A percentile compares a stretch with the other conserved stretches of the same genome.
phyloP scores from a whole-genome alignment of 2,888 invertebrate species.

The Thelaira solivaga region DNA sequence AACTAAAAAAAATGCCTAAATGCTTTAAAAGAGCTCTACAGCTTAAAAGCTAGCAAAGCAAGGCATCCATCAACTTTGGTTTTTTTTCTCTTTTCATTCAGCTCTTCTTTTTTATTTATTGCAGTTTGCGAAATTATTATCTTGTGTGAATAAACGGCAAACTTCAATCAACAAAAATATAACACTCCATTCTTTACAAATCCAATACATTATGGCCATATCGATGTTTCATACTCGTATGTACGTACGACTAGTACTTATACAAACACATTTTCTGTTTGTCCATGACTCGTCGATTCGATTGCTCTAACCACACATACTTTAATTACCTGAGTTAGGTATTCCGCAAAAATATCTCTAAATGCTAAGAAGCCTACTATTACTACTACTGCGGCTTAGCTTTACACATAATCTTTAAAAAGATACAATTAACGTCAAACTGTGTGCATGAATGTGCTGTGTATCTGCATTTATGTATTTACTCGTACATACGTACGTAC shows the following conservation, averaged over 20 bases:
- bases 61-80: constrained; percentile 36
- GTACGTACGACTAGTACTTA: too few species aligned
- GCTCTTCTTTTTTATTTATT: background rate
- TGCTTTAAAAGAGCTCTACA: constrained; percentile 43
- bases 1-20: constrained; percentile 13
- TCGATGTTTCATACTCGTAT: constrained; percentile 1
- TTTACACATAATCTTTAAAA: constrained; percentile 38
- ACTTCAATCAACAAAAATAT: constrained; percentile 55
- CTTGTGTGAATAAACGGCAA: constrained; percentile 58
- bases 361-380: constrained; percentile 44
- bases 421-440: too few species aligned
- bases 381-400: constrained; percentile 47
- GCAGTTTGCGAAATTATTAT: constrained; percentile 56
- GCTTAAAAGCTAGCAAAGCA: constrained; percentile 34
- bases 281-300: constrained; percentile 39
- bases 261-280: background rate
- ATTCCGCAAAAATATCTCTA: constrained; percentile 41
- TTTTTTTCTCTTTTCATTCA: constrained; percentile 11
- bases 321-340: constrained; percentile 58
- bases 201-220: constrained; percentile 36
- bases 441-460: background rate
- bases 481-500: background rate
- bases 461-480: background rate
- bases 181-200: constrained; percentile 52
- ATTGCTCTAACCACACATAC: constrained; percentile 40